These are phyloP conservation scores for Catotricha subobsoleta DNA, from an alignment of 2,888 invertebrate genomes.

Conservation along the genomic window DNA sequence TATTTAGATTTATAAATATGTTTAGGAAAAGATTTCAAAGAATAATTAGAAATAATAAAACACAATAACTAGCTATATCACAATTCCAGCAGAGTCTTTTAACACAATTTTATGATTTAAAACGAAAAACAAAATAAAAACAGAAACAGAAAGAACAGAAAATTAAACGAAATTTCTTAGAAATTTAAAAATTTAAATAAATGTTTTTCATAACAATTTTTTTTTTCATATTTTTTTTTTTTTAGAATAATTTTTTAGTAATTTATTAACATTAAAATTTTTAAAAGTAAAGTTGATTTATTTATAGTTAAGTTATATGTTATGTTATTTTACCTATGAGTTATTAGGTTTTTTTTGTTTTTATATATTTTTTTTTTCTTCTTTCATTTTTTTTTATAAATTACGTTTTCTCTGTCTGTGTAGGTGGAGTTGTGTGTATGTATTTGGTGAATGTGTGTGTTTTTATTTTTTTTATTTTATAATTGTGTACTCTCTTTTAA, in stretches of 20 bases:
- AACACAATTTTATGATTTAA: no score
- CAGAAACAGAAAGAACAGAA: background rate
- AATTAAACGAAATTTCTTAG: background rate
- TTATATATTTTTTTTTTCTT: background rate
- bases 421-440: no score
- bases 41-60: no score
- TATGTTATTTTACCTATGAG: background rate
- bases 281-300: no score
- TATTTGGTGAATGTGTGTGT: no score
- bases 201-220: background rate
- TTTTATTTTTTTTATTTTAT: no score
- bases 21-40: no score
- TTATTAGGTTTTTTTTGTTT: background rate
- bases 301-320: no score
- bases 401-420: no score
- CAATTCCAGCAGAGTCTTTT: background rate
- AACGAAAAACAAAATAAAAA: constrained; percentile 5
- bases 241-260: background rate
- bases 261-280: no score
- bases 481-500: no score
- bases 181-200: background rate
- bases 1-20: no score
- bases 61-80: constrained; percentile 9
- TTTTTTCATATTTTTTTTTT: background rate
- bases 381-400: background rate